Percentiles rank a stretch among this genome's conserved stretches.
These are phyloP conservation scores for Galleria mellonella DNA, from an alignment of 1,140 invertebrate species.

Conservation along the genomic window DNA sequence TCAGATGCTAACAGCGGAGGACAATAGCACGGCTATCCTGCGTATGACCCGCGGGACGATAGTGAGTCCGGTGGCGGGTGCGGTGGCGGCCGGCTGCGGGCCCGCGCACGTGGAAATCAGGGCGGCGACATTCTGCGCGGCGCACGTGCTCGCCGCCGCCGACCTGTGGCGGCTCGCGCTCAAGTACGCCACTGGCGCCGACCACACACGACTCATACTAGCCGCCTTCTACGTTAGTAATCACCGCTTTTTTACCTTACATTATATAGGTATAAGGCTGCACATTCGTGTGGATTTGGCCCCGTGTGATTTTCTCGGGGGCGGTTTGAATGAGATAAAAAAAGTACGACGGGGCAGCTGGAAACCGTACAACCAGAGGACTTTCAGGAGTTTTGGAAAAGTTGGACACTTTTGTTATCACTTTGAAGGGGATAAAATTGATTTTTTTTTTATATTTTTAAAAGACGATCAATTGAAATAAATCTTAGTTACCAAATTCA, in stretches of 20 bases:
- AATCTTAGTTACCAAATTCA: too few species aligned
- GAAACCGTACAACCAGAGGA: too few species aligned
- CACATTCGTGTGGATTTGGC: too few species aligned
- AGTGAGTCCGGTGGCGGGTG: slow-evolving; percentile 28
- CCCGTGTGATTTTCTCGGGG: too few species aligned
- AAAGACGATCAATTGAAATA: too few species aligned
- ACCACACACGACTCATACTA: slow-evolving; percentile 22
- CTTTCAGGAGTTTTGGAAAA: too few species aligned
- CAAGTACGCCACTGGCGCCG: slow-evolving; percentile 25
- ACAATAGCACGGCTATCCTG: slow-evolving; percentile 48
- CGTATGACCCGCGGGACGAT: slow-evolving; percentile 48
- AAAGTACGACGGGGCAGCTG: too few species aligned
- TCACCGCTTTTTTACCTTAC: neutral
- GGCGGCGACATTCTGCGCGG: slow-evolving; percentile 53
- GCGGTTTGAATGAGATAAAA: too few species aligned
- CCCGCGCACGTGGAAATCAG: slow-evolving; percentile 39
- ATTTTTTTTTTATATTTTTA: too few species aligned
- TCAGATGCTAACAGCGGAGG: slow-evolving; percentile 62
- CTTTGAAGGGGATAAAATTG: too few species aligned
- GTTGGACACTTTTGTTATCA: too few species aligned
- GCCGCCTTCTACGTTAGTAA: slow-evolving; percentile 25
- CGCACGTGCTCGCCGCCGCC: slow-evolving; percentile 31
- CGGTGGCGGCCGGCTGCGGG: slow-evolving; percentile 13
- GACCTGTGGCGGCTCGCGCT: slow-evolving; percentile 36
- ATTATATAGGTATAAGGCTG: too few species aligned